A percentile compares a stretch with the other conserved stretches of the same genome.
Evolutionary conservation across 2,888 invertebrate genomes (phyloP).

Genomic region (Yponomeuta plumbellus): DNA sequence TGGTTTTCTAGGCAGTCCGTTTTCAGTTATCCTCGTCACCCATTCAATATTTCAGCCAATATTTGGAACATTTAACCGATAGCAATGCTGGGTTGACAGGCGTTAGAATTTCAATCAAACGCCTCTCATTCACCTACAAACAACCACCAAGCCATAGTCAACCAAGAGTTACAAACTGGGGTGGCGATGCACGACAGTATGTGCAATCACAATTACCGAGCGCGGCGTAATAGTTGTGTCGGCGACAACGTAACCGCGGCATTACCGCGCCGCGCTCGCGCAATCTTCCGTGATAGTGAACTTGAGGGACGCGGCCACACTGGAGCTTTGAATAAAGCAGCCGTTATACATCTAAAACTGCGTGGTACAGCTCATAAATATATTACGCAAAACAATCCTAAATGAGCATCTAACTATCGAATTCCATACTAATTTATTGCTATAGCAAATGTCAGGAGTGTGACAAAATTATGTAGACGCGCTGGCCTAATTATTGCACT

Average conservation of each 20-base stretch:
- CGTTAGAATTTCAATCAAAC: background rate
- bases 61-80: too few species aligned
- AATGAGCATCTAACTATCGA: too few species aligned
- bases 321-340: background rate
- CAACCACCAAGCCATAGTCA: background rate
- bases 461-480: too few species aligned
- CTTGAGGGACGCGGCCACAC: slow-evolving; percentile 33
- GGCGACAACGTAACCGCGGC: slow-evolving; percentile 64
- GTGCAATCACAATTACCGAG: slow-evolving; percentile 16
- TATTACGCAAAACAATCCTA: too few species aligned
- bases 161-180: background rate
- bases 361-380: too few species aligned
- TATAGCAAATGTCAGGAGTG: too few species aligned
- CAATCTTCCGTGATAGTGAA: slow-evolving; percentile 64
- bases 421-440: too few species aligned
- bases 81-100: background rate
- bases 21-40: too few species aligned
- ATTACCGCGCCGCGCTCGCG: slow-evolving; percentile 53
- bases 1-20: too few species aligned
- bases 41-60: too few species aligned
- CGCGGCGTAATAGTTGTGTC: slow-evolving; percentile 42
- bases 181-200: slow-evolving; percentile 10
- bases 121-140: background rate
- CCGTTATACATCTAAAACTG: too few species aligned
- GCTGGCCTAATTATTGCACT: too few species aligned